Percentiles rank a stretch among this genome's conserved stretches.
phyloP scores from a whole-genome alignment of 2,113 vertebrate genomes.

The Melanocharis versteri region DNA sequence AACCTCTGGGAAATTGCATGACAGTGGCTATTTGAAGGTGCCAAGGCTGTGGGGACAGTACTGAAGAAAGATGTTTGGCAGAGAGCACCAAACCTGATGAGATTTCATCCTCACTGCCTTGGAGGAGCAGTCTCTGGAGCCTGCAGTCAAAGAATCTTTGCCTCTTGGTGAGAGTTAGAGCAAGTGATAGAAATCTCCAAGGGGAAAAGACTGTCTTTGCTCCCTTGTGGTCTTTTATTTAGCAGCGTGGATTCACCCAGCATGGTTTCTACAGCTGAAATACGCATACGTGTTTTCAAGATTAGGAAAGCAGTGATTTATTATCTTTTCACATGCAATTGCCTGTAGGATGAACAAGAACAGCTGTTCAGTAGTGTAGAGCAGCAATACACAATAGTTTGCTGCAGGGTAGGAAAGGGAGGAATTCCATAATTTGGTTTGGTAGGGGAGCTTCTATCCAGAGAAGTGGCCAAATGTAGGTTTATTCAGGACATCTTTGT shows the following conservation, averaged over 20 bases:
- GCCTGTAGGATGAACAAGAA: constrained; percentile 50
- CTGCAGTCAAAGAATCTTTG: neutral
- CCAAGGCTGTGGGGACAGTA: neutral
- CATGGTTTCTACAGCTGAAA: neutral
- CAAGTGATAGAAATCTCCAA: neutral
- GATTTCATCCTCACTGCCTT: neutral
- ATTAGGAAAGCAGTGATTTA: constrained; percentile 48
- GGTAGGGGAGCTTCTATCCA: neutral
- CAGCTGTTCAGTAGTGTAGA: constrained; percentile 46
- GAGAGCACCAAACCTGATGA: neutral
- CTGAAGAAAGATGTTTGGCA: neutral
- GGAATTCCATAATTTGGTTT: constrained; percentile 38
- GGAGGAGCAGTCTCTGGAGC: neutral
- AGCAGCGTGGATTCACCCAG: neutral
- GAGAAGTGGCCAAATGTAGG: constrained; percentile 21
- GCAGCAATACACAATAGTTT: constrained; percentile 20
- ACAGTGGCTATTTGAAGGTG: neutral
- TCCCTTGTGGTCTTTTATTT: neutral
- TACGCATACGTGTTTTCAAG: neutral
- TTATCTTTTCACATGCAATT: constrained; percentile 50
- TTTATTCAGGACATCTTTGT: constrained; percentile 32
- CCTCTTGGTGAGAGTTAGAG: neutral
- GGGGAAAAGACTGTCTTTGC: neutral
- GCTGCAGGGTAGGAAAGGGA: constrained; percentile 33
- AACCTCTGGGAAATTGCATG: neutral